Percentiles rank a stretch among this genome's conserved stretches.
Conservation (phyloP, 37 sponge, comb jelly and placozoan genomes). For the Bolinopsis microptera region DNA sequence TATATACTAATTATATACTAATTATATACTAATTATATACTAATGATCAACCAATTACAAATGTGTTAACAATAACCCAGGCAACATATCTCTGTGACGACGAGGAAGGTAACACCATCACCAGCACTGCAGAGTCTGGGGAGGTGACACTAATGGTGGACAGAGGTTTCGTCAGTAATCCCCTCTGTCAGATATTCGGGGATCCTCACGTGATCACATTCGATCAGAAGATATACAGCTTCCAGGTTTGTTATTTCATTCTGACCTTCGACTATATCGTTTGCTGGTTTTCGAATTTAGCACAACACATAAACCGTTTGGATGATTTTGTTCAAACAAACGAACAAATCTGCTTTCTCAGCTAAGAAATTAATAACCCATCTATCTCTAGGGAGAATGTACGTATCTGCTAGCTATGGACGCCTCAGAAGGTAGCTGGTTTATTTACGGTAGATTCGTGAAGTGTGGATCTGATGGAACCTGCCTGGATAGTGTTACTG, state of each 20-base stretch:
- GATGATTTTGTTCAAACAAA: too few species aligned
- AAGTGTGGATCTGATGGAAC: not conserved
- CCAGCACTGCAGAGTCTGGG: not conserved
- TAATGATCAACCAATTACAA: not conserved
- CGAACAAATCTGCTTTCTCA: not conserved
- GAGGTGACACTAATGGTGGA: not conserved
- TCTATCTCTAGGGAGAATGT: not conserved
- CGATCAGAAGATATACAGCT: not conserved
- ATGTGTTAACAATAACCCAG: too few species aligned
- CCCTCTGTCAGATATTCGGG: not conserved
- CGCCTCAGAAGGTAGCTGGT: not conserved
- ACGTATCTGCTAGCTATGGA: not conserved
- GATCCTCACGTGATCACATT: conserved; percentile 18
- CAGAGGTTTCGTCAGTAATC: not conserved
- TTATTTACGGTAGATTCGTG: not conserved
- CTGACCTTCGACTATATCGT: too few species aligned
- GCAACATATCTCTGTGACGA: not conserved
- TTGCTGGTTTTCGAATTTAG: too few species aligned
- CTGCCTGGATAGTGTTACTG: not conserved
- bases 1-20: too few species aligned
- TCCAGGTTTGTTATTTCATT: too few species aligned
- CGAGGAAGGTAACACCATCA: not conserved
- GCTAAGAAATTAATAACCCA: not conserved
- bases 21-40: too few species aligned
- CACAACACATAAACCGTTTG: not conserved